These are phyloP conservation scores for Chloroceryle amazona DNA, from an alignment of 2,797 vertebrate species.

Conservation along the genomic window DNA sequence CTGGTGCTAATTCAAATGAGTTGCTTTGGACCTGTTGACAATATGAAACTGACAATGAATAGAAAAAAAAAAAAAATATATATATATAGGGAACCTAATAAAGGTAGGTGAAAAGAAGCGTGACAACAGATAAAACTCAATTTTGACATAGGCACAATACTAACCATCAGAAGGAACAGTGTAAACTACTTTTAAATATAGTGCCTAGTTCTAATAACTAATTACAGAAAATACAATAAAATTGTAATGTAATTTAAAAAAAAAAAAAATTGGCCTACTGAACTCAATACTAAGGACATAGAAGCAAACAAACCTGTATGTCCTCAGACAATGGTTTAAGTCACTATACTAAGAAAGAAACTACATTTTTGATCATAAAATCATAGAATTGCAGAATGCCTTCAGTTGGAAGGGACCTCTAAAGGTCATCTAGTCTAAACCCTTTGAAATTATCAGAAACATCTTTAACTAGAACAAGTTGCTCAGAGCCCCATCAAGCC, in stretches of 20 bases:
- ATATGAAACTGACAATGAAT: not conserved
- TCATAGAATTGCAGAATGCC: too few species aligned
- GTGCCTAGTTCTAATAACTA: not conserved
- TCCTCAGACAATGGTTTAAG: not conserved
- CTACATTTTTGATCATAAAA: not conserved
- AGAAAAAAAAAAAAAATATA: not conserved
- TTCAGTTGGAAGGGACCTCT: too few species aligned
- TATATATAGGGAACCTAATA: not conserved
- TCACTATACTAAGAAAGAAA: not conserved
- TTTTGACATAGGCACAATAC: not conserved
- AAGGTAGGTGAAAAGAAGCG: not conserved
- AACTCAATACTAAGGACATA: not conserved
- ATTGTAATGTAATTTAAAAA: not conserved
- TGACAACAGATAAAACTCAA: not conserved
- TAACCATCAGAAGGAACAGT: not conserved
- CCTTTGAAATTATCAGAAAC: too few species aligned
- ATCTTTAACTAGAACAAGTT: too few species aligned
- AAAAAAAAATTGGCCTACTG: not conserved
- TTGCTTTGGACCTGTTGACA: not conserved
- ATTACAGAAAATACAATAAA: not conserved
- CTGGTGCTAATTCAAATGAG: not conserved
- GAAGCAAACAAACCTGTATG: not conserved
- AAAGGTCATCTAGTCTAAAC: too few species aligned
- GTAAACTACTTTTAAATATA: not conserved
- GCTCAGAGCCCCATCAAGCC: too few species aligned